Percentiles rank a stretch among this genome's conserved stretches.
These are phyloP conservation scores for Chlorospingus flavigularis DNA, from an alignment of 2,797 vertebrate genomes.

Conservation along the genomic window DNA sequence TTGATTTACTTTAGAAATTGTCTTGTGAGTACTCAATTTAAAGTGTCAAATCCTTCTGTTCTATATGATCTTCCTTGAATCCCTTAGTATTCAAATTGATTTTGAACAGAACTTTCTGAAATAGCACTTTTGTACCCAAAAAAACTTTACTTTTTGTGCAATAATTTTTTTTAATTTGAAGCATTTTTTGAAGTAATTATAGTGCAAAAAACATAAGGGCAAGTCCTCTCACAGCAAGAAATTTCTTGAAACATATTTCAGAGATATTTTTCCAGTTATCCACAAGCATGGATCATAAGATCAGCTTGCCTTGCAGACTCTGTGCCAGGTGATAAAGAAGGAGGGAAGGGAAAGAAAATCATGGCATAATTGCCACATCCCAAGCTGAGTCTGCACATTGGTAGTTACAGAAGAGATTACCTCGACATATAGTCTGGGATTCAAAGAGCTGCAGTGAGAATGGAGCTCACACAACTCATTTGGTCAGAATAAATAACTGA, in stretches of 20 bases:
- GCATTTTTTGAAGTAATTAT: not conserved
- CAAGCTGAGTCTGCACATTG: not conserved
- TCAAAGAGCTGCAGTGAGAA: not conserved
- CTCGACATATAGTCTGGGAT: not conserved
- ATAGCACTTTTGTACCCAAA: not conserved
- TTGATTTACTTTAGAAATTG: not conserved
- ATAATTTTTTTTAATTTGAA: not conserved
- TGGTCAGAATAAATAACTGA: not conserved
- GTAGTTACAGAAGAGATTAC: not conserved
- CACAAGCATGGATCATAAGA: not conserved
- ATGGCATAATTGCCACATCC: not conserved
- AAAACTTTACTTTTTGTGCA: not conserved
- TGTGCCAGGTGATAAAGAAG: not conserved
- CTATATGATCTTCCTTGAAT: not conserved
- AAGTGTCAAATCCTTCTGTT: not conserved
- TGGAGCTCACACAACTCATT: not conserved
- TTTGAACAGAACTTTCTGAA: not conserved
- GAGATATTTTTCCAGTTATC: not conserved
- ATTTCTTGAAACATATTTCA: not conserved
- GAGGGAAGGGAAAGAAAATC: not conserved
- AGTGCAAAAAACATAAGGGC: not conserved
- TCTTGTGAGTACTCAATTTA: not conserved
- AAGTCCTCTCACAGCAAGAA: not conserved
- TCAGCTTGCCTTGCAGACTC: not conserved
- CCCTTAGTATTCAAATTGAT: not conserved